Conservation (phyloP, 2,888 invertebrate species). For the Hecatera dysodea region DNA sequence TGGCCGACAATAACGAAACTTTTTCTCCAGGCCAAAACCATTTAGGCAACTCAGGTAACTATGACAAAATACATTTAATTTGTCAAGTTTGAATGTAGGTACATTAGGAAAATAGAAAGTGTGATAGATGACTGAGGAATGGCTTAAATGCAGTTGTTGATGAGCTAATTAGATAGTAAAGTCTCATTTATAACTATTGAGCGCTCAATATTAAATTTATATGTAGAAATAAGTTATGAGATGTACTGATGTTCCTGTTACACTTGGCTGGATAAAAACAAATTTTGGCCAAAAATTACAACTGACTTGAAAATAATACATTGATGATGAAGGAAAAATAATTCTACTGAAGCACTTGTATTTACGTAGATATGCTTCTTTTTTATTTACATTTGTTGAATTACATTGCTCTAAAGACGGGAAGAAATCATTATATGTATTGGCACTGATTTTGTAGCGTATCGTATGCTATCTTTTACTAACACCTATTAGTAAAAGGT, state of each 20-base stretch:
- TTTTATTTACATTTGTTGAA: conserved; percentile 4
- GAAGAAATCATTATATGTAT: background rate
- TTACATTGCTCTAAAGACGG: background rate
- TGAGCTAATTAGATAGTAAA: background rate
- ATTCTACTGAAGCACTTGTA: background rate
- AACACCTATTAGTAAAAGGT: no score
- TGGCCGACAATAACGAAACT: conserved; percentile 95
- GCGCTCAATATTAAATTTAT: background rate
- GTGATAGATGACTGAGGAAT: background rate
- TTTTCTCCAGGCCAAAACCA: conserved; percentile 91
- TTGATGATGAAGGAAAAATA: background rate
- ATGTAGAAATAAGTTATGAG: background rate
- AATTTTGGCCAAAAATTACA: background rate
- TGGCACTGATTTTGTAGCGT: background rate
- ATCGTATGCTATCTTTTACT: background rate
- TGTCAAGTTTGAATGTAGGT: background rate
- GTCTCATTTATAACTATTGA: background rate
- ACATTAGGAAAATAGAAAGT: background rate
- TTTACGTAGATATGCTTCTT: background rate
- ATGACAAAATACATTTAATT: background rate
- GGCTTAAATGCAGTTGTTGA: background rate
- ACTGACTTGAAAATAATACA: background rate
- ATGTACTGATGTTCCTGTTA: conserved; percentile 12
- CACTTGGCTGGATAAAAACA: conserved; percentile 7
- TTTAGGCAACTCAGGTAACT: conserved; percentile 80